Percentiles rank a stretch among this genome's conserved stretches.
Conservation (phyloP, 2,888 invertebrate species). For the Clanis bilineata region DNA sequence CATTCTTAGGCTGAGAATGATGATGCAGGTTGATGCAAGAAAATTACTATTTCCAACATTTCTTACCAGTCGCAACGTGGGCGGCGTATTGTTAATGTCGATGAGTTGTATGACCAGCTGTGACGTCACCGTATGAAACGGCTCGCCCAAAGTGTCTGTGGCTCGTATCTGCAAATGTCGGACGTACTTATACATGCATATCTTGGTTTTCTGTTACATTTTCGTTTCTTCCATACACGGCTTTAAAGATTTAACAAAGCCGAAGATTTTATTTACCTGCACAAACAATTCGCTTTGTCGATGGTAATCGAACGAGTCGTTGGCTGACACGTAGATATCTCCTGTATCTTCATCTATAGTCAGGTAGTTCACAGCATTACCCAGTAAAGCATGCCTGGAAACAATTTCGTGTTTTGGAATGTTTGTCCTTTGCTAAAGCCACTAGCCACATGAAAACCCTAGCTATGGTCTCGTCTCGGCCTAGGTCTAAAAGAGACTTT, state of each 20-base stretch:
- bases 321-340: slow-evolving; percentile 74
- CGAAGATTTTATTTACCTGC: too few relatives aligned
- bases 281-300: slow-evolving; percentile 78
- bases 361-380: slow-evolving; percentile 66
- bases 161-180: slow-evolving; percentile 65
- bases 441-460: too few relatives aligned
- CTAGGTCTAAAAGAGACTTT: too few relatives aligned
- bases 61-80: slow-evolving; percentile 83
- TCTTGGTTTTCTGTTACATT: too few relatives aligned
- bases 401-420: neutral
- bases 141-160: slow-evolving; percentile 69
- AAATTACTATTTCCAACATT: slow-evolving; percentile 1
- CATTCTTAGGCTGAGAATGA: too few relatives aligned
- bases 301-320: slow-evolving; percentile 84
- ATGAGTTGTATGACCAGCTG: slow-evolving; percentile 83
- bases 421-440: too few relatives aligned
- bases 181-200: too few relatives aligned
- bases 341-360: slow-evolving; percentile 81
- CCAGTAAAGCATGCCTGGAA: slow-evolving; percentile 79
- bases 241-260: too few relatives aligned
- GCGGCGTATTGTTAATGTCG: slow-evolving; percentile 89
- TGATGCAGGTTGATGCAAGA: too few relatives aligned
- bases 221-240: too few relatives aligned
- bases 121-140: slow-evolving; percentile 71
- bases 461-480: too few relatives aligned